These are phyloP conservation scores for Clarias fuscus DNA, from an alignment of 2,797 vertebrate genomes.

Conservation along the genomic window DNA sequence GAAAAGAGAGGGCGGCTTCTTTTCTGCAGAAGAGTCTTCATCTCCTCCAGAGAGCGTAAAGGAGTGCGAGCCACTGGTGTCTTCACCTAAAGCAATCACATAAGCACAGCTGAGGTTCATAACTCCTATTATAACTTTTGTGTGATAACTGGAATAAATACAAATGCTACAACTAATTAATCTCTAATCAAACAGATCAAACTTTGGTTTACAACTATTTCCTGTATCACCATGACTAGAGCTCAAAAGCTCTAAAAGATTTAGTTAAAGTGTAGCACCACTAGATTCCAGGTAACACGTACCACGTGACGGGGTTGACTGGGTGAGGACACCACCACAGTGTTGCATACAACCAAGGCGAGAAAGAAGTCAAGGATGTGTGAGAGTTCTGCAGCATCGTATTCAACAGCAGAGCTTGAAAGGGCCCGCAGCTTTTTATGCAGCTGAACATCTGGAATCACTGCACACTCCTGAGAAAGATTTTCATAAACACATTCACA, in stretches of 20 bases:
- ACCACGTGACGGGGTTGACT: constrained; percentile 80
- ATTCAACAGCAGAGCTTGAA: constrained; percentile 48
- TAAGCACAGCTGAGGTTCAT: background rate
- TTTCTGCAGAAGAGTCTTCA: constrained; percentile 86
- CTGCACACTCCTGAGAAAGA: constrained; percentile 82
- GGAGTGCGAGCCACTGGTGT: constrained; percentile 71
- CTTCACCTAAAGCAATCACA: constrained; percentile 74
- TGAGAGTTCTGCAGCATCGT: constrained; percentile 69
- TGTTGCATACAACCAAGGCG: constrained; percentile 91
- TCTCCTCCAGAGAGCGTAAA: constrained; percentile 83
- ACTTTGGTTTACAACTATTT: background rate
- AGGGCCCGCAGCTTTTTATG: constrained; percentile 79
- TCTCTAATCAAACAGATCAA: background rate
- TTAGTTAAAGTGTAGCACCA: background rate
- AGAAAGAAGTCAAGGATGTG: constrained; percentile 91
- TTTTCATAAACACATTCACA: background rate
- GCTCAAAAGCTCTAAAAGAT: background rate
- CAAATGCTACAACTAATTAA: background rate
- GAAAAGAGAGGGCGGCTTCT: constrained; percentile 77
- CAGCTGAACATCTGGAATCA: constrained; percentile 84
- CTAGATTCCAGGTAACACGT: constrained; percentile 31
- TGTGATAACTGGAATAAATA: background rate
- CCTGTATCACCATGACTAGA: background rate
- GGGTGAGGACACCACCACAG: constrained; percentile 89
- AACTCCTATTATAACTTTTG: background rate